Conservation (phyloP, 2,797 vertebrate genomes). For the Gallirallus australis region DNA sequence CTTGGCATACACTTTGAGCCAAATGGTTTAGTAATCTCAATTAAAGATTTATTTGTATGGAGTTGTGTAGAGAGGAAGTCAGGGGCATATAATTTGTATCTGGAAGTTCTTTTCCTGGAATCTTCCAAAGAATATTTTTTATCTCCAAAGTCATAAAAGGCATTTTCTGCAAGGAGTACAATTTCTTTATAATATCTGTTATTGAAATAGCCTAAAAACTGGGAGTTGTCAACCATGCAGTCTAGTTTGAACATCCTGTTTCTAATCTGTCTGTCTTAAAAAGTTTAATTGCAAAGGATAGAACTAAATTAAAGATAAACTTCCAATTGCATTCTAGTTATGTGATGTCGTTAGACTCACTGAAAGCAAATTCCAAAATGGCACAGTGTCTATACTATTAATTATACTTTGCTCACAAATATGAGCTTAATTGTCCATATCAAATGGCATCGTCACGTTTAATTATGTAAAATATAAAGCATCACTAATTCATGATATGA, state of each 20-base stretch:
- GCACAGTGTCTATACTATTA: conserved; percentile 28
- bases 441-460: conserved; percentile 49
- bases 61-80: neutral
- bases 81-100: neutral
- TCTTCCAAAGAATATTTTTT: neutral
- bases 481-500: conserved; percentile 19
- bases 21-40: neutral
- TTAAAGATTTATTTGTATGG: neutral
- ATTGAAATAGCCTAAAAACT: neutral
- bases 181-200: neutral
- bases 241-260: neutral
- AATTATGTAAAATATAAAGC: conserved; percentile 58
- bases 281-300: conserved; percentile 33
- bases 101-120: neutral
- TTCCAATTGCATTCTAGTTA: conserved; percentile 15
- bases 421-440: conserved; percentile 47
- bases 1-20: neutral
- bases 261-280: conserved; percentile 9
- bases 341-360: neutral
- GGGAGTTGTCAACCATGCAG: neutral
- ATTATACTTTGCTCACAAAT: conserved; percentile 51
- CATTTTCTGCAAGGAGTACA: neutral
- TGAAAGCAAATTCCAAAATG: conserved; percentile 36
- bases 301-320: conserved; percentile 58
- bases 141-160: neutral